Base-by-base conservation (phyloP, 2,113 vertebrate species). In the Tetraodon nigroviridis region DNA sequence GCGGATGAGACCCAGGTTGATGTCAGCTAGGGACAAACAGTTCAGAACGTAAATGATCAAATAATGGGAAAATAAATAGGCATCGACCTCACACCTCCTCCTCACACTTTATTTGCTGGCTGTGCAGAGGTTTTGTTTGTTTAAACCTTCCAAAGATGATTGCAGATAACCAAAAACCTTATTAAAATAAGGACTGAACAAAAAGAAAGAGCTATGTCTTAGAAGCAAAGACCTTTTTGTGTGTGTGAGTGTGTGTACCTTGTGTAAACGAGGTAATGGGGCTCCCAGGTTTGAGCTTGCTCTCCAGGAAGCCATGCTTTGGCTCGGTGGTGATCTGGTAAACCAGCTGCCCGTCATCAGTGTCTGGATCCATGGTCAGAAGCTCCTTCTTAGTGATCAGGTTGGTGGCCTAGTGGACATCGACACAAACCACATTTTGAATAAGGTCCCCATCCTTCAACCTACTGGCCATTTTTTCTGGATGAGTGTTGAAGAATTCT, bases 311-410 rank as follows among this genome's bases (percentile, higher is more conserved):
- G 44, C 97, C 96, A 0, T 94, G 93, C 42, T 83, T 91, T 5
- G 97, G 92, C 45, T 83, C 76, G 0, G 64, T 17, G 0, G 92
- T 94, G 74, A 99, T 76, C 67, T 98, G 93, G 19, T 99, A 99
- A 62, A 91, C 78, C 69, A 99, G 92, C 70, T 93, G 93, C 0
- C 72, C 81, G 61, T 95, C 95, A 1, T 93, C 92, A 0, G 97
- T 99, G 89, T 98, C 95, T 0, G 95, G 95, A 61, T 99, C 95
- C 58, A 91, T 73, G 0, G 92, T 94, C 84, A 95, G 87, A 58
- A 99, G 90, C 83, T 98, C 96, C 81, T 96, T 99, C 89, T 94
- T 98, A 40, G 91, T 93, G 89, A 99, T 99, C 53, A 96, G 67
- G 77, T 93, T 99, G 65, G 91, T 92, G 37, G 95, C 93, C 97